phyloP scores from a whole-genome alignment of 23 tunicate genomes.

The Halocynthia aurantium region DNA sequence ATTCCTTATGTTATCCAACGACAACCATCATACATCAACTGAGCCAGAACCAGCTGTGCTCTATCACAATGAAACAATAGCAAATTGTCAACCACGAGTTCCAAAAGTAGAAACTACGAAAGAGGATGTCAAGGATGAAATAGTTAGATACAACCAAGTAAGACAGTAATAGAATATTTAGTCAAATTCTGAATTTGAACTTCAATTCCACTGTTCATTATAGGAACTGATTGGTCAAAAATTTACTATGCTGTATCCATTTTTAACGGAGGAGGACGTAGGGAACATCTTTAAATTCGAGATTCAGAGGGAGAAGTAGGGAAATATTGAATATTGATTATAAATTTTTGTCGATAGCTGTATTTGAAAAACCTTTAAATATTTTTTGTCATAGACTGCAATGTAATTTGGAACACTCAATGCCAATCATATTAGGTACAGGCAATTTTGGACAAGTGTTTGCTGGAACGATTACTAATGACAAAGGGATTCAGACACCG shows the following conservation, averaged over 20 bases:
- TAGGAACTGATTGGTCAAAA: not conserved
- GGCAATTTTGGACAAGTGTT: slow-evolving; percentile 81
- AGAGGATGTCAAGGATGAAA: too few species aligned
- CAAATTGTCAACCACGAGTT: too few species aligned
- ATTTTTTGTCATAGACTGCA: slow-evolving; percentile 32
- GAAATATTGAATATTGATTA: not conserved
- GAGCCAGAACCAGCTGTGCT: too few species aligned
- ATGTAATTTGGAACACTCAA: slow-evolving; percentile 68
- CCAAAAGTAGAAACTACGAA: too few species aligned
- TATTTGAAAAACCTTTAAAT: not conserved
- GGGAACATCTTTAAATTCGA: not conserved
- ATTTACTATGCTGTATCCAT: slow-evolving; percentile 5
- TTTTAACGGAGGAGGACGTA: slow-evolving; percentile 9
- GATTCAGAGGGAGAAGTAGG: slow-evolving; percentile 10
- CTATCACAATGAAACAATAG: too few species aligned
- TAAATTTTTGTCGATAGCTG: not conserved
- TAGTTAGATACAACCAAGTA: too few species aligned
- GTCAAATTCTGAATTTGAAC: too few species aligned
- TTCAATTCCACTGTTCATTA: not conserved
- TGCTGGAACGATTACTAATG: slow-evolving; percentile 28
- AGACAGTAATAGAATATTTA: too few species aligned
- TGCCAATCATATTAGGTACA: slow-evolving; percentile 61
- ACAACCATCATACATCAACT: too few species aligned
- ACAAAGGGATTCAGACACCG: slow-evolving; percentile 18
- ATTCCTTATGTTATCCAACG: too few species aligned